Conservation (phyloP, 2,113 vertebrate genomes). For the Protobothrops flavoviridis region DNA sequence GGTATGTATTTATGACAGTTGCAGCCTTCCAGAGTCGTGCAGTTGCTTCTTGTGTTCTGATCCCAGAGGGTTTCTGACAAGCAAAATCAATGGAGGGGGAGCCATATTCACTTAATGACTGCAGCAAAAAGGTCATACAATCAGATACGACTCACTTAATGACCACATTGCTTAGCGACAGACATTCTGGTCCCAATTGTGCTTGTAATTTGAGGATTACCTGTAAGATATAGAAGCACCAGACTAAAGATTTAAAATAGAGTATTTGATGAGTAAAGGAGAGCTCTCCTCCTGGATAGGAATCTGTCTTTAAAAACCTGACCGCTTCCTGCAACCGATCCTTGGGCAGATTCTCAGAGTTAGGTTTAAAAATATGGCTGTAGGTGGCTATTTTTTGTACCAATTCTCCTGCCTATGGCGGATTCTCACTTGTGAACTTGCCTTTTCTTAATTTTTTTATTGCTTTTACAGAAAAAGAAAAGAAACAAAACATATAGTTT, state of each 20-base stretch:
- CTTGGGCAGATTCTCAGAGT: background rate
- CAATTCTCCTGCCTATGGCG: background rate
- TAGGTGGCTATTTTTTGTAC: background rate
- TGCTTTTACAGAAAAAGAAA: background rate
- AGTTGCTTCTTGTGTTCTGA: background rate
- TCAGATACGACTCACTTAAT: background rate
- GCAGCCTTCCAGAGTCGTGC: background rate
- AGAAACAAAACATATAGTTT: background rate
- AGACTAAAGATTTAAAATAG: background rate
- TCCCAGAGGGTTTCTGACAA: background rate
- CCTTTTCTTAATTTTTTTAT: background rate
- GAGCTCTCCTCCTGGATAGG: background rate
- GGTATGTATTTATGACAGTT: background rate
- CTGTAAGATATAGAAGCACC: background rate
- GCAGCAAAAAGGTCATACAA: background rate
- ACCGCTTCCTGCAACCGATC: background rate
- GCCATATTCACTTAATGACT: background rate
- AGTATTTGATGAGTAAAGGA: background rate
- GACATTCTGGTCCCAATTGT: background rate
- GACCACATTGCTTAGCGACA: background rate
- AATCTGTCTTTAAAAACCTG: background rate
- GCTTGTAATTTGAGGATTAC: background rate
- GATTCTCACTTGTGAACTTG: background rate
- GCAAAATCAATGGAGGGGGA: background rate
- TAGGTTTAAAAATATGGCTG: background rate